These are phyloP conservation scores for Chiloscyllium plagiosum DNA, from an alignment of 2,113 vertebrate genomes.

Conservation along the genomic window DNA sequence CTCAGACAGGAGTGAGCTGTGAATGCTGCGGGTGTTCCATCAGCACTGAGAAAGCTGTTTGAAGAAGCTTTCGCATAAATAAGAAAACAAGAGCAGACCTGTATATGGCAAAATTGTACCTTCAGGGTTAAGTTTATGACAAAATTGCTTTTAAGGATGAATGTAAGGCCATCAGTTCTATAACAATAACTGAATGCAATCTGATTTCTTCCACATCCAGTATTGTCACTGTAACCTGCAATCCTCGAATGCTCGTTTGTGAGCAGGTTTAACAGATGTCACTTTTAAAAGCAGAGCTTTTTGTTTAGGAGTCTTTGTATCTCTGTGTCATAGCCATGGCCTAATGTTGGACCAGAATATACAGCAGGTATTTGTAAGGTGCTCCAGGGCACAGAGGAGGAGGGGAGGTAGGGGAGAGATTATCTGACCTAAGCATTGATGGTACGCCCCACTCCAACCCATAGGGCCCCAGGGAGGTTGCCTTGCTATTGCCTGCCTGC, in stretches of 20 bases:
- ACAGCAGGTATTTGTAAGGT: conserved; percentile 76
- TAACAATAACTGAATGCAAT: conserved; percentile 67
- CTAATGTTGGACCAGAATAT: conserved; percentile 59
- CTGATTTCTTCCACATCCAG: conserved; percentile 73
- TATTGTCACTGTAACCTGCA: conserved; percentile 82
- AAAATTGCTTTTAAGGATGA: conserved; percentile 67
- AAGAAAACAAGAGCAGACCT: conserved; percentile 58
- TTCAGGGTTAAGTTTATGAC: conserved; percentile 70
- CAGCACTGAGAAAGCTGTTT: background rate
- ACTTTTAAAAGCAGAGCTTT: conserved; percentile 52
- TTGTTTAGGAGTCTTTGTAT: conserved; percentile 68
- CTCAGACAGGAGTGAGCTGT: background rate
- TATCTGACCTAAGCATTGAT: conserved; percentile 71
- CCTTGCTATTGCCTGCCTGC: conserved; percentile 54
- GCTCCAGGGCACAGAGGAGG: conserved; percentile 60
- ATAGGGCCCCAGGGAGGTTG: conserved; percentile 53
- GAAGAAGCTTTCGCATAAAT: background rate
- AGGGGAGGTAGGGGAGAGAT: conserved; percentile 54
- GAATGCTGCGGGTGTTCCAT: conserved; percentile 23
- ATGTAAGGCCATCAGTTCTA: conserved; percentile 72
- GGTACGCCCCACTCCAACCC: conserved; percentile 49
- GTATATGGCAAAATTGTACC: conserved; percentile 52
- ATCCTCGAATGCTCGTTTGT: conserved; percentile 74
- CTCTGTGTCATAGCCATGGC: conserved; percentile 62
- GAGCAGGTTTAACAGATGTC: conserved; percentile 79